Conservation (phyloP, 2,888 invertebrate species). For the Campaea margaritaria region DNA sequence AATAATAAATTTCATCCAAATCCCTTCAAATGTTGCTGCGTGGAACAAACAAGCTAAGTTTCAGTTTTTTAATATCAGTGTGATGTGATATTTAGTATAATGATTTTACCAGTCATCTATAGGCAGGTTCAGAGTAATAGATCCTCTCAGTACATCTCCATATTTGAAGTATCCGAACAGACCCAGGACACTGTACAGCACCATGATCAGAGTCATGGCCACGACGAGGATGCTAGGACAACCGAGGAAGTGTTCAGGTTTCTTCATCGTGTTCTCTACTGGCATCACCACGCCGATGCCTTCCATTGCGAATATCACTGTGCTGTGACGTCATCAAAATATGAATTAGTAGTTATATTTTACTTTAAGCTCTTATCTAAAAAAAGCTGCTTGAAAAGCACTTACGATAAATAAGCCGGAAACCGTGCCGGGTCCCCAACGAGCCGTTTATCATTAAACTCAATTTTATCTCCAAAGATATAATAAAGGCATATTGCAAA, state of each 20-base stretch:
- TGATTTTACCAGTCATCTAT: constrained; percentile 86
- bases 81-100: too few species aligned
- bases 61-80: too few species aligned
- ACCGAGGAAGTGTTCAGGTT: constrained; percentile 92
- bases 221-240: constrained; percentile 93
- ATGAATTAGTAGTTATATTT: too few species aligned
- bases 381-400: constrained; percentile 28
- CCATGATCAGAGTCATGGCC: constrained; percentile 92
- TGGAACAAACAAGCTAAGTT: too few species aligned
- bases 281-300: constrained; percentile 97
- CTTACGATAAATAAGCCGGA: constrained; percentile 93
- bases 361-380: too few species aligned
- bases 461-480: constrained; percentile 86
- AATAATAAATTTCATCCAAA: too few species aligned
- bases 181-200: constrained; percentile 91
- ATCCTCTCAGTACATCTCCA: constrained; percentile 88
- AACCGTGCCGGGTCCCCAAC: constrained; percentile 84
- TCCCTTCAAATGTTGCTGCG: too few species aligned
- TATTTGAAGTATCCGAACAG: constrained; percentile 95
- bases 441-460: constrained; percentile 77
- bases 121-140: constrained; percentile 94
- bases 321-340: constrained; percentile 78
- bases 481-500: constrained; percentile 93
- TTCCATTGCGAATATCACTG: constrained; percentile 98
- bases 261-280: constrained; percentile 95